phyloP scores from a whole-genome alignment of 2,888 invertebrate genomes.

The Zootermopsis nevadensis region DNA sequence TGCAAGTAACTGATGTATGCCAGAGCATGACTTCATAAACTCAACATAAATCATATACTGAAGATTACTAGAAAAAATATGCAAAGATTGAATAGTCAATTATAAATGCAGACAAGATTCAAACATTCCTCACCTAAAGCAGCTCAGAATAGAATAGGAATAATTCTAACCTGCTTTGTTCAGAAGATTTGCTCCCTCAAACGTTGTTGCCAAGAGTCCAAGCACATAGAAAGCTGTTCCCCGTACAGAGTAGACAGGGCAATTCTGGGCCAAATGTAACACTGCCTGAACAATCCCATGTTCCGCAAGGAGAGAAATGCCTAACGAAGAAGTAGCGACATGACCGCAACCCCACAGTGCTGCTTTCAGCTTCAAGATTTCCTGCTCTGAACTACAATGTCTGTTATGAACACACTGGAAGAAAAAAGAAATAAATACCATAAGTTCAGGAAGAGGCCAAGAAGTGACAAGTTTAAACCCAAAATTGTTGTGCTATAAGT shows the following conservation, averaged over 20 bases:
- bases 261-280: conserved; percentile 79
- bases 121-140: background rate
- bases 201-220: conserved; percentile 87
- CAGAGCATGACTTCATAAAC: no score
- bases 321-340: conserved; percentile 80
- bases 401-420: conserved; percentile 62
- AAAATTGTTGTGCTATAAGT: no score
- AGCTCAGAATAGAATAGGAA: background rate
- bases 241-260: conserved; percentile 87
- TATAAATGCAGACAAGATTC: no score
- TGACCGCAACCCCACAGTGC: conserved; percentile 91
- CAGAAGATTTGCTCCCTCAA: conserved; percentile 75
- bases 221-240: conserved; percentile 90
- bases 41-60: no score
- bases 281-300: conserved; percentile 64
- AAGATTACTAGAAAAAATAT: no score
- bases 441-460: no score
- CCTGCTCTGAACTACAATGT: conserved; percentile 73
- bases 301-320: conserved; percentile 77
- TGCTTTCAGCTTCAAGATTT: conserved; percentile 84
- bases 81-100: no score
- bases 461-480: no score
- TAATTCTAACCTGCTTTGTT: conserved; percentile 51
- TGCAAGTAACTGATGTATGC: no score
- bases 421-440: conserved; percentile 40